phyloP scores from a whole-genome alignment of 2,888 invertebrate species.

The Xestia xanthographa region DNA sequence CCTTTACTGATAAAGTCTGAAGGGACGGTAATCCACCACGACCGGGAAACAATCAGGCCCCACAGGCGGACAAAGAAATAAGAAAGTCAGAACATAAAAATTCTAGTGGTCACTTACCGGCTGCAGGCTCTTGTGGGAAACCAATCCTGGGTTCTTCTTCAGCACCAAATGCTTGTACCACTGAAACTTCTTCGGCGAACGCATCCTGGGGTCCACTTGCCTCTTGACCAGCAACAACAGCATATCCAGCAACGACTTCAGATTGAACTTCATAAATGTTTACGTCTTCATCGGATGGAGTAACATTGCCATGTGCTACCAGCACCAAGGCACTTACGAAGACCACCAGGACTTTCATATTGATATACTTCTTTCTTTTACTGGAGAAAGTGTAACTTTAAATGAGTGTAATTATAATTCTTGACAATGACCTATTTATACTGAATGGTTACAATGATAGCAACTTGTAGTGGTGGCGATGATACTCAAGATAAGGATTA shows the following conservation, averaged over 20 bases:
- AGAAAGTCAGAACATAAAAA: background rate
- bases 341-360: slow-evolving; percentile 19
- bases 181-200: background rate
- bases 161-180: background rate
- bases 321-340: slow-evolving; percentile 5
- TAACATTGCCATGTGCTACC: background rate
- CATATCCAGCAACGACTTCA: background rate
- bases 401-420: background rate
- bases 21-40: background rate
- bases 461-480: background rate
- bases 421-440: background rate
- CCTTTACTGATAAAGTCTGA: background rate
- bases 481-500: slow-evolving; percentile 7
- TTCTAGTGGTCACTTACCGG: background rate
- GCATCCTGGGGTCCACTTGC: background rate
- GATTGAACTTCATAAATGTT: background rate
- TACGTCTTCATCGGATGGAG: background rate
- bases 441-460: background rate
- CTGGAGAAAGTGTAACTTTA: background rate
- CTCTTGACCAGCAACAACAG: background rate
- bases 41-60: background rate
- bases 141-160: background rate
- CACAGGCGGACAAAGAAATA: no score
- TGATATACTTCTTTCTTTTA: background rate
- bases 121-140: background rate